These are phyloP conservation scores for Imbricaverruca yamaguchii DNA, from an alignment of 2,888 invertebrate species.

Conservation along the genomic window DNA sequence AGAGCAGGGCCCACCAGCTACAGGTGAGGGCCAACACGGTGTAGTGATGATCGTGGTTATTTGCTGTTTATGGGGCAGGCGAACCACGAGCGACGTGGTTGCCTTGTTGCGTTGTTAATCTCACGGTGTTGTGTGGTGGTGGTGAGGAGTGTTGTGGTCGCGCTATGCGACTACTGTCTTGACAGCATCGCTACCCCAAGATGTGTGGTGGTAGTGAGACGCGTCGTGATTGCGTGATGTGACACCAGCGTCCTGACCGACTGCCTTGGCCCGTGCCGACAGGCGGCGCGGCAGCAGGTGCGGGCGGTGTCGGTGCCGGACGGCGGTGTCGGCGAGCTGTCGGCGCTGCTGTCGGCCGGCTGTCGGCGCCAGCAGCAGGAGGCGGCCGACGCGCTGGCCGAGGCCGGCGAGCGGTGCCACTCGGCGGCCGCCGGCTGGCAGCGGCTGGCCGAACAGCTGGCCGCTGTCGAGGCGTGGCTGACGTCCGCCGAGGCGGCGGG, in stretches of 20 bases:
- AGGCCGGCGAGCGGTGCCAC: conserved; percentile 69
- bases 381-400: conserved; percentile 69
- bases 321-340: not conserved
- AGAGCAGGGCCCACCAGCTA: conserved; percentile 70
- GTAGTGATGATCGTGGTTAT: too few relatives aligned
- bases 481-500: conserved; percentile 52
- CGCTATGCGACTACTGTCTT: too few relatives aligned
- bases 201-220: too few relatives aligned
- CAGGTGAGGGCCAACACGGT: conserved; percentile 51
- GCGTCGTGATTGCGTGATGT: too few relatives aligned
- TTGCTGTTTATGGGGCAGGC: too few relatives aligned
- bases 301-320: not conserved
- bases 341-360: conserved; percentile 44
- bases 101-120: too few relatives aligned
- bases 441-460: conserved; percentile 78
- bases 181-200: too few relatives aligned
- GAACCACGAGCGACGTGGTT: too few relatives aligned
- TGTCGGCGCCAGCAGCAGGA: conserved; percentile 67
- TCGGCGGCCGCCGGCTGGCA: conserved; percentile 60
- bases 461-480: conserved; percentile 70
- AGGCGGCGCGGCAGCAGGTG: not conserved
- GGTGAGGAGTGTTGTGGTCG: too few relatives aligned
- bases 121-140: too few relatives aligned
- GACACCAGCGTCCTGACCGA: too few relatives aligned
- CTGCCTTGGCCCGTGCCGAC: too few relatives aligned